Base-by-base conservation (phyloP, 2,888 invertebrate species). In the Erebia ligea region DNA sequence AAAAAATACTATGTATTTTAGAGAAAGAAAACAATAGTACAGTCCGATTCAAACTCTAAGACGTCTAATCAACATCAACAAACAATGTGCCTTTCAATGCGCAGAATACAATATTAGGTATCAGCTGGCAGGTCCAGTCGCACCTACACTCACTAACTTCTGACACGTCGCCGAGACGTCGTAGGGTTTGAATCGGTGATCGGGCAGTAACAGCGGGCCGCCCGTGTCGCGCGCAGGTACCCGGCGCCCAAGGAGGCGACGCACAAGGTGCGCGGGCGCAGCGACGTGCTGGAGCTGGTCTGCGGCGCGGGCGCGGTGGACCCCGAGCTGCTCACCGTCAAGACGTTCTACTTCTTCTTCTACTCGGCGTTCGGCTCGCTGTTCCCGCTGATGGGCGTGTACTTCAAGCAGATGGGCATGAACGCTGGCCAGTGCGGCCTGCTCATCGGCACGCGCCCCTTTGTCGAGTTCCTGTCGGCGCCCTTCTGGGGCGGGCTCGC, bases 381-480 rank as follows among this genome's bases (percentile, higher is more conserved):
- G 17, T 99, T 99, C 86, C 99, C 99, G 0, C 94, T 99, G 74
- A 98, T 99, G 97, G 99, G 99, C 52, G 98, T 99, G 61, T 99
- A 99, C 93, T 99, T 99, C 94, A 99, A 99, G 93, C 99, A 99
- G 94, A 97, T 99, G 96, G 99, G 99, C 73, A 99, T 99, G 98
- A 99, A 99, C 90, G 98, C 99, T 1, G 97, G 97, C 19, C 99
- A 99, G 87, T 98, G 98, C 83, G 99, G 99, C 8, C 94, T 98
- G 70, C 94, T 98, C n/a, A 97, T 99, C 80, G 99, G 99, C 40
- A 97, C 98, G 79, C 95, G 99, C 74, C 99, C 99, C 1, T 98
- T 99, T 86, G 97, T 99, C 63, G 99, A 99, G 91, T 99, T 99
- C 89, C 94, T 99, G 68, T 97, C 98, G 69, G 99, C 98, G 1